Evolutionary conservation across 2,797 vertebrate genomes (phyloP).

Genomic region (Sphaeramia orbicularis): DNA sequence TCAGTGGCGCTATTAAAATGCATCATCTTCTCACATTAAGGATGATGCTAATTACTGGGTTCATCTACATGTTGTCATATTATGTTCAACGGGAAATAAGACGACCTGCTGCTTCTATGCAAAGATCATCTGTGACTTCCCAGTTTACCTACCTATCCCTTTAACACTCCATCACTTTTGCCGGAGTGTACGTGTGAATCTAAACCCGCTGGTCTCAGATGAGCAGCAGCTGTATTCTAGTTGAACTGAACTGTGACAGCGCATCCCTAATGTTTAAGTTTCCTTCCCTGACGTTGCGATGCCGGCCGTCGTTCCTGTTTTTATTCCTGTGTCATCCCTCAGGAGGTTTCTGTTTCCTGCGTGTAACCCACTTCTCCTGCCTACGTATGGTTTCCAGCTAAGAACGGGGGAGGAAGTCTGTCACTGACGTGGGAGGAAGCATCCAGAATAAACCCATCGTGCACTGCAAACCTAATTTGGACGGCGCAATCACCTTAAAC

Average conservation of each 20-base stretch:
- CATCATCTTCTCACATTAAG: not conserved
- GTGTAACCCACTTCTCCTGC: conserved; percentile 67
- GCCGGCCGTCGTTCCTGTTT: conserved; percentile 21
- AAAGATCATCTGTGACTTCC: not conserved
- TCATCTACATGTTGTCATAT: not conserved
- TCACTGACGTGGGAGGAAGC: conserved; percentile 58
- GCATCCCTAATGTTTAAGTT: conserved; percentile 41
- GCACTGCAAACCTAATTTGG: conserved; percentile 35
- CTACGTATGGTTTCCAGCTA: conserved; percentile 39
- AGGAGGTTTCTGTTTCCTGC: conserved; percentile 56
- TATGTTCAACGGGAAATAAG: not conserved
- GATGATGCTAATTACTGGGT: not conserved
- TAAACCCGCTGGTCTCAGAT: conserved; percentile 40
- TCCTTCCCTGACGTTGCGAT: conserved; percentile 31
- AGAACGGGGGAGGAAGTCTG: conserved; percentile 44
- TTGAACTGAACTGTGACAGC: conserved; percentile 56
- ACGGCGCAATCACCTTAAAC: conserved; percentile 37
- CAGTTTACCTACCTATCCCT: conserved; percentile 4
- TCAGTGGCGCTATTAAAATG: not conserved
- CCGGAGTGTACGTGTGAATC: conserved; percentile 19
- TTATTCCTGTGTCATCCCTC: conserved; percentile 47
- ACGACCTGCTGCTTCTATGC: not conserved
- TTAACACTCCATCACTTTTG: conserved; percentile 30
- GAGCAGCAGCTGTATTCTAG: conserved; percentile 59
- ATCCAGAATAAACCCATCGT: conserved; percentile 49